Base-by-base conservation (phyloP, 2,888 invertebrate genomes). In the Lasioglossum vierecki region DNA sequence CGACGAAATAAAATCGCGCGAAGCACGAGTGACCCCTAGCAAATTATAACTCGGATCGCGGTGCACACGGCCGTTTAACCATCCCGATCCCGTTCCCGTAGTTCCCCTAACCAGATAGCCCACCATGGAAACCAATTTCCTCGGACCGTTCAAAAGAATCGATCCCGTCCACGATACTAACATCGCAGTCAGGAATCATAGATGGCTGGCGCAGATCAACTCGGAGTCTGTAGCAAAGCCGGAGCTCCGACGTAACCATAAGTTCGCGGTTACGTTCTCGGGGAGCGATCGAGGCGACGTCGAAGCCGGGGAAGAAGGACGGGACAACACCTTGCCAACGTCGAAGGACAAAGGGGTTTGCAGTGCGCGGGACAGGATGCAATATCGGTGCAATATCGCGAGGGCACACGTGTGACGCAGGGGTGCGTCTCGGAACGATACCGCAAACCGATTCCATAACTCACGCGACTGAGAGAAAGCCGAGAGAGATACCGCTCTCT, bases 391-490 rank as follows among this genome's bases (percentile, higher is more conserved):
- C 91, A 91, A 93, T 93, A 93, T 92, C 91, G 91, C 90, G 83
- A 83, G 91, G 91, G 93, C 13, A 30, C 26, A 66, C 92, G 89
- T 90, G 92, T 92, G 92, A 18, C 26, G 91, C 89, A 74, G 80
- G 39, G 39, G 86, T 89, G 87, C 88, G 90, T 85, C 85, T 83
- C 89, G 80, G 86, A 79, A 79, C 91, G 93, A 93, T 93, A 93
- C 93, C 93, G 90, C 91, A 93, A 92, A 68, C 93, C 90, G 92
- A 92, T 92, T 92, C 91, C 93, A 92, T 92, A 93, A 93, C 92
- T 93, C 93, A 93, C 91, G 70, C 60, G 71, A 57, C 88, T 73
- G 84, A 90, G 80, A 86, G 80, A 86, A 85, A 89, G n/a, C 22
- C 66, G 75, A 76, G 49, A 26, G 11, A 30, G 60, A 63, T 72